phyloP scores from a whole-genome alignment of 2,113 vertebrate species.

The Parus major region DNA sequence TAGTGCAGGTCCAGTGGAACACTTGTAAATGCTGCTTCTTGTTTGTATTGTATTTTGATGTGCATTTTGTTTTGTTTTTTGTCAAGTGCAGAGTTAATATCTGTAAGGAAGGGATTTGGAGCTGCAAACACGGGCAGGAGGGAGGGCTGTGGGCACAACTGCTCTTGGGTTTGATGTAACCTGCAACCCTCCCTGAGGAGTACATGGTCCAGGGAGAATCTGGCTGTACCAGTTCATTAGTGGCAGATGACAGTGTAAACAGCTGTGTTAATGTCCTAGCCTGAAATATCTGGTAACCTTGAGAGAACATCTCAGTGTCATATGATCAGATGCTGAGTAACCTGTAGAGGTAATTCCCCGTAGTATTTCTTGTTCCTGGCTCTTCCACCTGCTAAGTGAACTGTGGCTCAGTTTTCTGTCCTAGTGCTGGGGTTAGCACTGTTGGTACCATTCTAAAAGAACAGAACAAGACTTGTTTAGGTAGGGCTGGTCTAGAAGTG shows the following conservation, averaged over 20 bases:
- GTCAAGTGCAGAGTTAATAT: background rate
- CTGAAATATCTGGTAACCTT: constrained; percentile 53
- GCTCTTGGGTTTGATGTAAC: background rate
- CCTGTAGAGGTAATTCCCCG: background rate
- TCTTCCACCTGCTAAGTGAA: background rate
- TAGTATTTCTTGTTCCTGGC: background rate
- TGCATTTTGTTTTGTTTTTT: background rate
- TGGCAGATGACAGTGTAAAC: constrained; percentile 29
- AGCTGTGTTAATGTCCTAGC: constrained; percentile 2
- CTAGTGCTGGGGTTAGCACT: background rate
- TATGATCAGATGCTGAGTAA: constrained; percentile 50
- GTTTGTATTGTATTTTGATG: background rate
- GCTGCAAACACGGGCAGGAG: background rate
- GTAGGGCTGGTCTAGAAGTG: background rate
- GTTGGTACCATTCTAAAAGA: background rate
- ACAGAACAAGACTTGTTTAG: background rate
- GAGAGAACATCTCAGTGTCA: background rate
- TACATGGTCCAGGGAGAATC: background rate
- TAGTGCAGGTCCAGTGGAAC: background rate
- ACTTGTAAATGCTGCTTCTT: background rate
- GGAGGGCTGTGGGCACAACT: background rate
- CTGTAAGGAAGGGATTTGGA: background rate
- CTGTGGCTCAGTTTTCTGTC: background rate
- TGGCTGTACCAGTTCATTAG: background rate
- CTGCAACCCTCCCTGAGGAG: background rate